Base-by-base conservation (phyloP, 2,888 invertebrate genomes). In the Parnassius apollo region DNA sequence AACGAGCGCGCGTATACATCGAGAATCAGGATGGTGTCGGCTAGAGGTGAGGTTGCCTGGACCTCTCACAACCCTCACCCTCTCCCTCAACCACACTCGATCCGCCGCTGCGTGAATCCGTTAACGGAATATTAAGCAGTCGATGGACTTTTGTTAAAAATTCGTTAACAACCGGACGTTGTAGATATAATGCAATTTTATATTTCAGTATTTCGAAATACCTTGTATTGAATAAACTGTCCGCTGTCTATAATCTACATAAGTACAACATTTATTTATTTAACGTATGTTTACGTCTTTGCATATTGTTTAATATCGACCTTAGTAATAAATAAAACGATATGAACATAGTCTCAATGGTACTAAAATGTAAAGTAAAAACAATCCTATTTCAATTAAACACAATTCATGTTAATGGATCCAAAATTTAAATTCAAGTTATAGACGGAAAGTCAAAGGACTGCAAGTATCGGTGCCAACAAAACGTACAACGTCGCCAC, bases 11-110 rank as follows among this genome's bases (percentile, higher is more conserved):
- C 7, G 45, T 45, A 45, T 18, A 9, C 51, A 51, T 22, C 51
- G 51, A 11, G 25, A 25, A 25, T 13, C 50, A n/a, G 46, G 12
- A n/a, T 49, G 13, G 18, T 9, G 49, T 49, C 13, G 18, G 49
- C 9, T 9, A 13, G 18, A 48, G 48, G 48, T 7, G 48, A 18
- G 48, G 48, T 9, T n/a, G 13, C 48, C 18, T 48, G 48, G 48
- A 48, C 48, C 48, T 48, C 48, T n/a, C 48, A 13, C 48, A 48
- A 25, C 53, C 53, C 53, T n/a, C 53, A n/a, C 53, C 53, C 53
- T 42, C 42, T 9, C 46, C 22, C 54, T 13, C 54, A 9, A 4
- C 25, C 35, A 12, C 53, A 46, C 46, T 46, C 42, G 7, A 12
- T 9, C 10, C 12, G 18, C 51, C 51, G 3, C 51, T 25, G 51